Evolutionary conservation across 2,888 invertebrate genomes (phyloP).

Genomic region (Volucella zonaria): DNA sequence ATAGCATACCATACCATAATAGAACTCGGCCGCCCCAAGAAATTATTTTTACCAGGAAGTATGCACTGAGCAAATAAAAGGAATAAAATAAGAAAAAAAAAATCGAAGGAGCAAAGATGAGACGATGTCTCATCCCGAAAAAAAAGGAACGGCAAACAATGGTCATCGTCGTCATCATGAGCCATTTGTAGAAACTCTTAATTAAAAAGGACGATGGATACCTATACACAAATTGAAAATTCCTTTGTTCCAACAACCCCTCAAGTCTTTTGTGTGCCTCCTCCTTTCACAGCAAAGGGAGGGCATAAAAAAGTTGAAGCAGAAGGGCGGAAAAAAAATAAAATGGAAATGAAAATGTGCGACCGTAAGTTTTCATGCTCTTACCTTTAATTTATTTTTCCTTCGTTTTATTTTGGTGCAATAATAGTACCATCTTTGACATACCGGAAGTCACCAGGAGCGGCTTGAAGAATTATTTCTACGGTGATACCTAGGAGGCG

Average conservation of each 20-base stretch:
- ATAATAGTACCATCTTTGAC: slow-evolving; percentile 22
- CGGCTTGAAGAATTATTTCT: background rate
- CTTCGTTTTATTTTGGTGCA: slow-evolving; percentile 43
- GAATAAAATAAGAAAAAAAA: background rate
- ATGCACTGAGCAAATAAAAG: background rate
- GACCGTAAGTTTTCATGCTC: slow-evolving; percentile 64
- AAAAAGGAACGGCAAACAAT: slow-evolving; percentile 54
- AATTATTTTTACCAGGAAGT: slow-evolving; percentile 10
- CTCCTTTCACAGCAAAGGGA: slow-evolving; percentile 11
- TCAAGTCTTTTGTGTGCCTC: slow-evolving; percentile 58
- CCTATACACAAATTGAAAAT: slow-evolving; percentile 72
- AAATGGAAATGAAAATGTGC: slow-evolving; percentile 21
- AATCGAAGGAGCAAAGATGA: slow-evolving; percentile 31
- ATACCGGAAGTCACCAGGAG: slow-evolving; percentile 31
- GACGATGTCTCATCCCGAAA: slow-evolving; percentile 54
- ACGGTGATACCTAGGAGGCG: no score
- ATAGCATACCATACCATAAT: slow-evolving; percentile 22
- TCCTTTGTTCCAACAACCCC: slow-evolving; percentile 63
- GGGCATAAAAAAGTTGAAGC: background rate
- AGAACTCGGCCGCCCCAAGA: slow-evolving; percentile 22
- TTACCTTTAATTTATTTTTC: slow-evolving; percentile 48
- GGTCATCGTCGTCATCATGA: slow-evolving; percentile 68
- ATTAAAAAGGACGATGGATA: slow-evolving; percentile 72
- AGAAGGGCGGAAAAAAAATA: background rate
- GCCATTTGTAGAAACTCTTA: slow-evolving; percentile 71